Evolutionary conservation across 2,888 invertebrate species (phyloP).

Genomic region (Clunio marinus): DNA sequence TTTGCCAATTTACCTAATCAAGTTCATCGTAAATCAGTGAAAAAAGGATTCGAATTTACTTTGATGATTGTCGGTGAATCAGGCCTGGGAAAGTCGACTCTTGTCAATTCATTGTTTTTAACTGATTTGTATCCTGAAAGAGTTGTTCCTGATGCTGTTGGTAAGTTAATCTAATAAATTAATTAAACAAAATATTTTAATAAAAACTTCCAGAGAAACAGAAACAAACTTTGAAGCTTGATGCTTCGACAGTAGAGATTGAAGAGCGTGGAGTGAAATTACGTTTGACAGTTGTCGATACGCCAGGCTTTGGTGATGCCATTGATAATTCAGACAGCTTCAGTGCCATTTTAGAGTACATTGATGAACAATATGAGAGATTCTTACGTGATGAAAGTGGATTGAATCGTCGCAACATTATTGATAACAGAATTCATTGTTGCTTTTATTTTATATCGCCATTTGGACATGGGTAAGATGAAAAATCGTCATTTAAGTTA

Average conservation of each 20-base stretch:
- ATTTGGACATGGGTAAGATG: slow-evolving; percentile 86
- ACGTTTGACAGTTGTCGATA: slow-evolving; percentile 89
- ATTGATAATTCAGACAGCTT: slow-evolving; percentile 93
- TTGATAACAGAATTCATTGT: slow-evolving; percentile 96
- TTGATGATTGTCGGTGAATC: slow-evolving; percentile 93
- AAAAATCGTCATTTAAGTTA: too few species aligned
- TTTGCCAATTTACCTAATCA: slow-evolving; percentile 91
- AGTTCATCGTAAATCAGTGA: slow-evolving; percentile 94
- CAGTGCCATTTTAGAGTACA: slow-evolving; percentile 87
- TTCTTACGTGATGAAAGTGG: slow-evolving; percentile 91
- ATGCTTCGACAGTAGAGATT: slow-evolving; percentile 94
- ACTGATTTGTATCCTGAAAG: slow-evolving; percentile 94
- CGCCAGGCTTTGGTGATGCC: slow-evolving; percentile 93
- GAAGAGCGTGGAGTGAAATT: slow-evolving; percentile 93
- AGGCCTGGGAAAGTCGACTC: slow-evolving; percentile 90
- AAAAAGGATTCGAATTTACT: slow-evolving; percentile 96
- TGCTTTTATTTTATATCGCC: slow-evolving; percentile 97
- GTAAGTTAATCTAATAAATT: slow-evolving; percentile 53
- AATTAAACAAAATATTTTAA: not conserved
- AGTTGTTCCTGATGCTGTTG: slow-evolving; percentile 79
- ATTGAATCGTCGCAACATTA: slow-evolving; percentile 90
- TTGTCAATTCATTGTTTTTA: slow-evolving; percentile 90
- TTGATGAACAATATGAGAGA: slow-evolving; percentile 94
- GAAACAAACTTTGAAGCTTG: slow-evolving; percentile 87
- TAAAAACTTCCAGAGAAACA: slow-evolving; percentile 71